Base-by-base conservation (phyloP, 2,113 vertebrate species). In the Hydrolagus affinis region DNA sequence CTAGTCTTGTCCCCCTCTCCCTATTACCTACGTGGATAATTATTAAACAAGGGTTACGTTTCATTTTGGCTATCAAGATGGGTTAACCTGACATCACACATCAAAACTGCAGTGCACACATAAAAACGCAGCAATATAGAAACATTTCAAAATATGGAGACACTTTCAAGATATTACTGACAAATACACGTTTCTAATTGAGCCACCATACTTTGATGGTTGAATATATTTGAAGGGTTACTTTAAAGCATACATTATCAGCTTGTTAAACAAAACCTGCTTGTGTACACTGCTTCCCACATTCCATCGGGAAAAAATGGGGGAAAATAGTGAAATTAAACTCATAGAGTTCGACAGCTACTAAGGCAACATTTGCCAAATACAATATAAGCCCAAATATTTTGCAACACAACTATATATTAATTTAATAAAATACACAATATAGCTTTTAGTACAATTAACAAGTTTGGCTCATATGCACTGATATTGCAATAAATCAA, bases 361-460 rank as follows among this genome's bases (percentile, higher is more conserved):
- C 96, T 66, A 95, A 98, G 97, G 97, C 97, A 97, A 98, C 96
- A 95, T 95, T 97, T 96, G 96, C 96, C 96, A 97, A 97, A 97
- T 99, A 98, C 97, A 98, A 97, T 98, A 98, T 97, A 98, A 99
- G 97, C 98, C 97, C 97, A 98, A 96, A 96, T 97, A 97, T 98
- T 97, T 98, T 98, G 97, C 97, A 99, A 99, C 97, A 99, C 97
- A 99, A 98, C 97, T 96, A 99, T 99, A 99, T 99, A 99, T 99
- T 99, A 98, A 98, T 99, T 99, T 99, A 98, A 98, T 99, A 99
- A 99, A 99, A 99, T 99, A 98, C 98, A 99, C 97, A 98, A 98
- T 99, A 99, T 98, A 98, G 98, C 97, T 99, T 96, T 99, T 97
- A 96, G 78, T 97, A 98, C 97, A 99, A 96, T 94, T 94, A 98